Base-by-base conservation (phyloP, 2,888 invertebrate genomes). In the Trichopria drosophilae region DNA sequence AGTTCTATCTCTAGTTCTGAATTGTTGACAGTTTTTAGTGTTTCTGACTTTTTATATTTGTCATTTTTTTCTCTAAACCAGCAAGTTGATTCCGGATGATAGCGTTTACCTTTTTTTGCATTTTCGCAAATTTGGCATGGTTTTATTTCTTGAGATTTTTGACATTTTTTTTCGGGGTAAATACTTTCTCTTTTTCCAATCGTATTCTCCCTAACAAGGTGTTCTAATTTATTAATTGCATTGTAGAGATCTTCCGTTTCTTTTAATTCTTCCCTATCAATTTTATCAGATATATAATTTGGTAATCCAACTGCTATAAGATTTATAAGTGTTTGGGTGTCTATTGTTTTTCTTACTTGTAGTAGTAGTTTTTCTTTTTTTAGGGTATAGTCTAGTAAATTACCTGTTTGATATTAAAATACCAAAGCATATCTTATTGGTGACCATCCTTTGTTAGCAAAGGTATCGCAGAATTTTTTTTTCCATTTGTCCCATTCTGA, bases 221-320 rank as follows among this genome's bases (percentile, higher is more conserved):
- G 62, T 62, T 71, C 65, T 10, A 63, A 51, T 52, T 59, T 62
- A 42, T 65, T 58, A 31, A 69, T 41, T 42, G 67, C 63, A 57
- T 66, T 67, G 41, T 59, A 65, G 18, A 70, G 46, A 34, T 68
- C 64, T 57, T 61, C 52, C 19, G 65, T 65, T 13, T 59, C 40
- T 61, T 60, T 43, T 42, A 65, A 44, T 41, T 41, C 51, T 55
- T 62, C 62, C 55, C 67, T 67, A 46, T 68, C 61, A 42, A 69
- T 69, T 55, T 37, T 65, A 43, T 66, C 58, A 15, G 48, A 36
- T 37, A 67, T 48, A 36, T 55, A 64, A 43, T 61, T 57, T 56
- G 67, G 66, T 53, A 71, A 54, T 18, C 65, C 67, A 12, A 49
- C 45, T 36, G 63, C 66, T 37, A 68, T 66, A 7, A 68, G 46